Evolutionary conservation across 2,797 vertebrate genomes (phyloP).

Genomic region (Channallabes apus): DNA sequence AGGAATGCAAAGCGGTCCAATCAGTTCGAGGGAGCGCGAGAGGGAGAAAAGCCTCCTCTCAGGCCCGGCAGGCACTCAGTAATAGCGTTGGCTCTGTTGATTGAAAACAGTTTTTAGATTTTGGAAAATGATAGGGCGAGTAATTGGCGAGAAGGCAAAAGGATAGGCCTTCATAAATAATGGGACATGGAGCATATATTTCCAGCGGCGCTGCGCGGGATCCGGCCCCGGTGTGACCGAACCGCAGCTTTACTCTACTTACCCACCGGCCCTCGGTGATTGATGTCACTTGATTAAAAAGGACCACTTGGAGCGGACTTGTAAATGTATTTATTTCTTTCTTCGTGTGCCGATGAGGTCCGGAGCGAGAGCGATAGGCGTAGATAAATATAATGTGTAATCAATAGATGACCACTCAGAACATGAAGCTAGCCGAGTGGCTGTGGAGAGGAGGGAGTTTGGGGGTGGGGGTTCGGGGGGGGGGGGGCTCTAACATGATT

Average conservation of each 20-base stretch:
- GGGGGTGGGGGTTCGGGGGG: neutral
- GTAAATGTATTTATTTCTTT: conserved; percentile 80
- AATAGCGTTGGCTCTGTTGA: conserved; percentile 97
- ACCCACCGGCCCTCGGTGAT: conserved; percentile 76
- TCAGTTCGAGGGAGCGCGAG: conserved; percentile 84
- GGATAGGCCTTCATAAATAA: conserved; percentile 98
- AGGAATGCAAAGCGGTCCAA: conserved; percentile 98
- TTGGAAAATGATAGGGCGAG: conserved; percentile 99
- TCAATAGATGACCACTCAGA: conserved; percentile 84
- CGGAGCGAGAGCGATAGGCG: conserved; percentile 66
- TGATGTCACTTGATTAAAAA: conserved; percentile 89
- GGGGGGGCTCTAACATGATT: conserved; percentile 76
- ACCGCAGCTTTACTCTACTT: conserved; percentile 63
- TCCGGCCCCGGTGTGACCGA: conserved; percentile 72
- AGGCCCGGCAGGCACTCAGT: conserved; percentile 85
- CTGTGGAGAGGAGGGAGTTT: conserved; percentile 48
- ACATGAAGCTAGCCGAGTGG: conserved; percentile 66
- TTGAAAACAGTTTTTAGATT: conserved; percentile 99
- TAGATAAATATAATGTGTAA: conserved; percentile 91
- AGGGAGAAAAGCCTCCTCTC: conserved; percentile 86
- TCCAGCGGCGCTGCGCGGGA: conserved; percentile 66
- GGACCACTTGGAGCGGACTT: conserved; percentile 71
- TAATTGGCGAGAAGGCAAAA: conserved; percentile 99
- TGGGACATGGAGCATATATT: conserved; percentile 99
- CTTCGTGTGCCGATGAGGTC: conserved; percentile 57